phyloP scores from a whole-genome alignment of 2,797 vertebrate genomes.

The Sphaeramia orbicularis region DNA sequence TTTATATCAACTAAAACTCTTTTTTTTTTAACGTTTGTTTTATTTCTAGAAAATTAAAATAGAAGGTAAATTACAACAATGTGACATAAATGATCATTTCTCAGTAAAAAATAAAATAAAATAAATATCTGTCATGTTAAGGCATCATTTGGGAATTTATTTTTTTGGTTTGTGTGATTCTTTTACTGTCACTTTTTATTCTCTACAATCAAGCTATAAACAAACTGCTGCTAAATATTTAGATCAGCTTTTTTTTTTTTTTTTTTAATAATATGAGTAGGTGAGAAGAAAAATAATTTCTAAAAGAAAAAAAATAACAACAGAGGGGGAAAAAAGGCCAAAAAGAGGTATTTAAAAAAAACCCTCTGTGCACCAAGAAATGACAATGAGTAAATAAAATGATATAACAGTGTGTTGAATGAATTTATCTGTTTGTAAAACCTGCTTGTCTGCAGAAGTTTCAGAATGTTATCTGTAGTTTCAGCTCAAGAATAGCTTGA shows the following conservation, averaged over 20 bases:
- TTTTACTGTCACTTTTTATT: constrained; percentile 18
- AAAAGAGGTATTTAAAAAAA: constrained; percentile 67
- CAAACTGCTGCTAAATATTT: constrained; percentile 43
- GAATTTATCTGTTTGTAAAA: constrained; percentile 85
- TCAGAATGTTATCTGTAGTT: constrained; percentile 87
- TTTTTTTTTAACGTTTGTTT: constrained; percentile 34
- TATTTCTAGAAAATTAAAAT: constrained; percentile 6
- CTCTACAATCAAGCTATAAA: constrained; percentile 32
- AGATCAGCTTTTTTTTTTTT: constrained; percentile 28
- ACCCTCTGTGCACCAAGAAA: constrained; percentile 54
- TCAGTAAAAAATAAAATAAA: neutral
- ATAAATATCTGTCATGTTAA: constrained; percentile 16
- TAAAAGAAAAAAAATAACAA: constrained; percentile 28
- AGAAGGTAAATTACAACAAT: neutral
- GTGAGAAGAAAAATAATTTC: constrained; percentile 43
- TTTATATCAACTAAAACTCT: constrained; percentile 24
- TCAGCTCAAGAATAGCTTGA: constrained; percentile 87
- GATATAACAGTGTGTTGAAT: constrained; percentile 72
- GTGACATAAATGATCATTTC: neutral
- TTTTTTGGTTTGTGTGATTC: constrained; percentile 21
- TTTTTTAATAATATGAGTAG: constrained; percentile 9
- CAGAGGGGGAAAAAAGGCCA: constrained; percentile 38
- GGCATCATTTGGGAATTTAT: constrained; percentile 26
- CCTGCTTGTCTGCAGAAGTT: constrained; percentile 84
- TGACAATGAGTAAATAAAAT: constrained; percentile 79